Conservation (phyloP, 2,888 invertebrate genomes). For the Caradrina kadenii region DNA sequence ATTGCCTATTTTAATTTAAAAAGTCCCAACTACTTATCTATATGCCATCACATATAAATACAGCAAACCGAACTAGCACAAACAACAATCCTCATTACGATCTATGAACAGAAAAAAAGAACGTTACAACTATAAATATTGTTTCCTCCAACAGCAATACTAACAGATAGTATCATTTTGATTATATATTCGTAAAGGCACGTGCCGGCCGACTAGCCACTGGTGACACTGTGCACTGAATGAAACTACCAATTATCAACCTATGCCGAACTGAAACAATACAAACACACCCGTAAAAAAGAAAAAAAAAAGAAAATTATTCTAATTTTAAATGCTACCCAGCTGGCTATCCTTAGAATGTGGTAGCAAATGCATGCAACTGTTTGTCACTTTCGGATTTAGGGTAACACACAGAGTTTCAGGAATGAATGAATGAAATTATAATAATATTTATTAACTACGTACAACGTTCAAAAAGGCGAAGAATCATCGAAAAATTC, state of each 20-base stretch:
- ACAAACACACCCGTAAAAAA: not conserved
- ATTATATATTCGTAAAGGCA: conserved; percentile 48
- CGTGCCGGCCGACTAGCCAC: conserved; percentile 9
- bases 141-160: conserved; percentile 8
- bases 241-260: conserved; percentile 37
- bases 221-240: conserved; percentile 35
- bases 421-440: too few species aligned
- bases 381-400: conserved; percentile 5
- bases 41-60: not conserved
- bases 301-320: conserved; percentile 4
- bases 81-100: not conserved
- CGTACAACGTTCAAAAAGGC: too few species aligned
- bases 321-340: conserved; percentile 3
- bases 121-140: not conserved
- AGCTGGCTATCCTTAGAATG: not conserved
- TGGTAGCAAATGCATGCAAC: conserved; percentile 14
- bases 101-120: not conserved
- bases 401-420: not conserved
- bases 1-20: too few species aligned
- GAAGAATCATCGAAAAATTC: too few species aligned
- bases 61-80: not conserved
- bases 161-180: conserved; percentile 41
- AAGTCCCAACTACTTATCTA: not conserved
- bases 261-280: conserved; percentile 11
- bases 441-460: too few species aligned